Base-by-base conservation (phyloP, 2,113 vertebrate genomes). In the Bungarus multicinctus region DNA sequence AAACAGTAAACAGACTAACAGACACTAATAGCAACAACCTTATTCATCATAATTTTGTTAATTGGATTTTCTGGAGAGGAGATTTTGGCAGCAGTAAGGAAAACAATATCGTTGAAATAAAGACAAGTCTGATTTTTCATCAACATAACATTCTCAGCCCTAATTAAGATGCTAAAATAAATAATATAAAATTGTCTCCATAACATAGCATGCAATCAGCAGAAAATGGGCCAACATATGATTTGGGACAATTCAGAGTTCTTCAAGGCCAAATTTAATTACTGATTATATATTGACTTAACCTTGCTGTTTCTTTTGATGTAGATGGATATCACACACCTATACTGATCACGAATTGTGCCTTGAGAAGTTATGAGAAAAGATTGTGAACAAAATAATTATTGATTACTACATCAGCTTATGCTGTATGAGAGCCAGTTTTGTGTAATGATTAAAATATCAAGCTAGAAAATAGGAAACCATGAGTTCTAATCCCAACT, bases 1-100 rank as follows among this genome's bases (percentile, higher is more conserved):
- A 88, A 43, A 43, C 89, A 90, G 9, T 54, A 45, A 93, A 87
- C 3, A 90, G 58, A 30, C 50, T 20, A 27, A 54, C 57, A 74
- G 34, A 54, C 18, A 90, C 54, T 25, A 60, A 58, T 34, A 74
- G 57, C 50, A 87, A n/a, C 85, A 69, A 47, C 58, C 45, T n/a
- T 53, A 90, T 87, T 93, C 81, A 90, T 93, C 57, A 90, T 87
- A 86, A 90, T 90, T 87, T 93, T 39, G 47, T 90, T 93, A 93
- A 90, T 87, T 93, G 47, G 34, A 87, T 93, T 90, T 90, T 69
- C 81, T 69, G 47, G 90, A 47, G 50, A 64, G 53, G 81, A 64
- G 34, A 87, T 90, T 69, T 81, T 90, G 81, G 81, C 89, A 93
- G 55, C 55, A 90, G 60, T 45, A 11, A 92, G 64, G 43, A 92